phyloP scores from a whole-genome alignment of 2,113 vertebrate species.

The Lipotes vexillifer region DNA sequence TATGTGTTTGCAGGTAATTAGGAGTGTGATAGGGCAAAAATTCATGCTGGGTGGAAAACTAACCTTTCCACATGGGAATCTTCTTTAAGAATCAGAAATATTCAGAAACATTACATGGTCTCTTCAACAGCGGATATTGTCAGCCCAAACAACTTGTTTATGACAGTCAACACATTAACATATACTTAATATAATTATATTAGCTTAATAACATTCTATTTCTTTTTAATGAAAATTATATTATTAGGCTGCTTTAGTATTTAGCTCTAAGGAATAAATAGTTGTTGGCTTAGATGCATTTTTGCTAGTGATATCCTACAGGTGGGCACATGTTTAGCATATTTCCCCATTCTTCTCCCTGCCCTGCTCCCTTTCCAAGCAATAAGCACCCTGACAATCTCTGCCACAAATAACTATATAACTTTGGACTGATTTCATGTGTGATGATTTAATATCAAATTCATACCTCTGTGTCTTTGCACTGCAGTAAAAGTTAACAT shows the following conservation, averaged over 20 bases:
- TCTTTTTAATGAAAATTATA: constrained; percentile 15
- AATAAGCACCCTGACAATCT: background rate
- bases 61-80: background rate
- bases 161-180: background rate
- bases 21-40: background rate
- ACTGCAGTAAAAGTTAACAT: background rate
- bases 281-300: background rate
- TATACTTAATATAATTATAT: background rate
- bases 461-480: background rate
- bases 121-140: background rate
- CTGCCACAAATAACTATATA: background rate
- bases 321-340: background rate
- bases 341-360: background rate
- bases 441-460: background rate
- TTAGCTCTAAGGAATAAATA: background rate
- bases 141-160: background rate
- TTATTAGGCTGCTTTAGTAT: background rate
- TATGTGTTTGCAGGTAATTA: background rate
- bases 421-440: background rate
- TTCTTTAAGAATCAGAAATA: background rate
- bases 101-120: background rate
- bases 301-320: background rate
- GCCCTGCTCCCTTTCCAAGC: background rate
- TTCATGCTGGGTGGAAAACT: background rate
- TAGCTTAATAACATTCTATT: background rate